Base-by-base conservation (phyloP, 1,140 invertebrate genomes). In the Euwallacea similis region DNA sequence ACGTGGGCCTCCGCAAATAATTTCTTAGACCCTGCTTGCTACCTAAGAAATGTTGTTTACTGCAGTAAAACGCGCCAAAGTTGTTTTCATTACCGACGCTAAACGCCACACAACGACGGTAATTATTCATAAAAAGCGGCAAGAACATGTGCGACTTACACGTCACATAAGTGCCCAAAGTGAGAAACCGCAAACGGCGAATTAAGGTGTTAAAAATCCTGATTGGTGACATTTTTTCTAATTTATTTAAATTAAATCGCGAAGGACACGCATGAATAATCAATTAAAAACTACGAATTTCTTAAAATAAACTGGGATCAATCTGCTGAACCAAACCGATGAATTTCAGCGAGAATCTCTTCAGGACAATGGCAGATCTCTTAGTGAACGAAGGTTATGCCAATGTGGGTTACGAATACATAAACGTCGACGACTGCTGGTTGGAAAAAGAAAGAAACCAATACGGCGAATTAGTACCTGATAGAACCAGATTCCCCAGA, bases 341-440 rank as follows among this genome's bases (percentile, higher is more conserved):
- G 21, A 46, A 44, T 67, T 86, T 41, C 82, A 98, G 96, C 83
- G 97, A 98, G 82, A 87, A 89, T 54, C 85, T 98, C 2, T 97
- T 97, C 83, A 90, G 90, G 76, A 91, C 92, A 64, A 97, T 97
- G 94, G 89, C 96, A 15, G 95, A 98, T 80, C 87, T 93, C 69
- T 83, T 98, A 66, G 93, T 95, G 2, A 85, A 87, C 9, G 94
- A 97, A 79, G 96, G 96, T 6, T 98, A 96, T 80, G 91, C 90
- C 16, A 90, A 89, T 33, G 90, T 86, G 7, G 96, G 96, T 21
- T 98, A 98, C 83, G 90, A 96, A 79, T 96, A 96, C 79, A 89
- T 98, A 64, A 97, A 95, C 80, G 90, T 98, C 63, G 96, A 98
- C 80, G 96, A 98, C 82, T 98, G 96, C 82, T 98, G 96, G 96